These are phyloP conservation scores for Drosophila teissieri DNA, from an alignment of 1,140 invertebrate genomes.

Conservation along the genomic window DNA sequence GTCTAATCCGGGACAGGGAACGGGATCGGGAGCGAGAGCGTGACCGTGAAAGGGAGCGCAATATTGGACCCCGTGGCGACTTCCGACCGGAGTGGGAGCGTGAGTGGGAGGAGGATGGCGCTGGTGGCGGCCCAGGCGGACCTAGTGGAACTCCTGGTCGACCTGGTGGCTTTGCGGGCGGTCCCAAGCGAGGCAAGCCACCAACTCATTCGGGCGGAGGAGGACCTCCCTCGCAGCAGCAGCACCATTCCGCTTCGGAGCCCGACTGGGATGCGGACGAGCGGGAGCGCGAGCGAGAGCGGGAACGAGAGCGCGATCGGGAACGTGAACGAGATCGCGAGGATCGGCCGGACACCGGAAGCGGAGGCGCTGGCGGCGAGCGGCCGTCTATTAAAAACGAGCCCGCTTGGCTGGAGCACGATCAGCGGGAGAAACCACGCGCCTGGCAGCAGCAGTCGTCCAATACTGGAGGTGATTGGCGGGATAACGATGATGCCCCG, in stretches of 20 bases:
- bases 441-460: conserved; percentile 51
- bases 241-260: conserved; percentile 74
- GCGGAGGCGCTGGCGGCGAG: conserved; percentile 2
- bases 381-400: conserved; percentile 53
- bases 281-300: conserved; percentile 34
- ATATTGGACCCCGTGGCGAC: conserved; percentile 55
- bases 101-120: conserved; percentile 73
- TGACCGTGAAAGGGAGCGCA: conserved; percentile 62
- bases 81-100: conserved; percentile 74
- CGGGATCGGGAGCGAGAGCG: conserved; percentile 53
- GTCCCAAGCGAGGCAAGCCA: conserved; percentile 66
- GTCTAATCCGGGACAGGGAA: conserved; percentile 38
- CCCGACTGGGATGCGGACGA: conserved; percentile 82
- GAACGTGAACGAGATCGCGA: conserved; percentile 55
- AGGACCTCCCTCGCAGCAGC: conserved; percentile 28
- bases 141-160: conserved; percentile 43
- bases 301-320: conserved; percentile 23
- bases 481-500: conserved; percentile 59
- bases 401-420: conserved; percentile 72
- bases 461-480: conserved; percentile 62
- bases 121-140: conserved; percentile 33
- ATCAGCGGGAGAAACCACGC: conserved; percentile 73
- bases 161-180: conserved; percentile 67
- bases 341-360: conserved; percentile 32
- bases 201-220: conserved; percentile 24